These are phyloP conservation scores for Brachionus rotundiformis DNA, from an alignment of 1,140 invertebrate species.

Conservation along the genomic window DNA sequence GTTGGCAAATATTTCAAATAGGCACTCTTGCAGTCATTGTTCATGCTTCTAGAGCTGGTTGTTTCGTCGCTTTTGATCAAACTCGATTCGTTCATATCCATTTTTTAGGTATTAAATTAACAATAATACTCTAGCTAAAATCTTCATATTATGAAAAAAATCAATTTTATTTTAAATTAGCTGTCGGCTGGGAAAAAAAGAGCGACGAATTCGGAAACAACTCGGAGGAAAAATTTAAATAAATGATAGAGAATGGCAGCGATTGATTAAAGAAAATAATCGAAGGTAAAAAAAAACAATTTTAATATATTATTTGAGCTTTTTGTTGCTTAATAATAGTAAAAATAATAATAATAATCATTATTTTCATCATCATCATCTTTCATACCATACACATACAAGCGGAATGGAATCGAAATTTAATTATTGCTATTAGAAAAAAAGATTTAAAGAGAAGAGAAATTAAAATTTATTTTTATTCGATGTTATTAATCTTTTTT, in stretches of 20 bases:
- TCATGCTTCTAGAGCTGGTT: not conserved
- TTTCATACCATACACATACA: conserved; percentile 1
- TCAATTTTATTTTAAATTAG: conserved; percentile 5
- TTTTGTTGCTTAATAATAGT: not conserved
- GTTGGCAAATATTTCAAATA: conserved; percentile 25
- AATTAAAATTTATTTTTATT: not conserved
- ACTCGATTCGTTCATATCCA: conserved; percentile 7
- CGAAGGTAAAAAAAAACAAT: not conserved
- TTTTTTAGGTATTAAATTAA: conserved; percentile 7
- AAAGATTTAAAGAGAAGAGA: not conserved
- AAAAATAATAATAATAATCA: too few species aligned
- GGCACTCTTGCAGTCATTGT: not conserved
- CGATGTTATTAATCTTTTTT: not conserved
- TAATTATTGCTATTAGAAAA: conserved; percentile 21
- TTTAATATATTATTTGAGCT: not conserved
- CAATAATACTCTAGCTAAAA: not conserved
- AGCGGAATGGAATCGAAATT: conserved; percentile 9
- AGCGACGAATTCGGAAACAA: not conserved
- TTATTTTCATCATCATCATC: conserved; percentile 3
- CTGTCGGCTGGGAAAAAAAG: not conserved
- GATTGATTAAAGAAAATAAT: not conserved
- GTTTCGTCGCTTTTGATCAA: not conserved
- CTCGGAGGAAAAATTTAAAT: not conserved
- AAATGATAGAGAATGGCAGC: conserved; percentile 7
- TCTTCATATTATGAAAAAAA: conserved; percentile 9